Evolutionary conservation across 2,888 invertebrate species (phyloP).

Genomic region (Patella pellucida): DNA sequence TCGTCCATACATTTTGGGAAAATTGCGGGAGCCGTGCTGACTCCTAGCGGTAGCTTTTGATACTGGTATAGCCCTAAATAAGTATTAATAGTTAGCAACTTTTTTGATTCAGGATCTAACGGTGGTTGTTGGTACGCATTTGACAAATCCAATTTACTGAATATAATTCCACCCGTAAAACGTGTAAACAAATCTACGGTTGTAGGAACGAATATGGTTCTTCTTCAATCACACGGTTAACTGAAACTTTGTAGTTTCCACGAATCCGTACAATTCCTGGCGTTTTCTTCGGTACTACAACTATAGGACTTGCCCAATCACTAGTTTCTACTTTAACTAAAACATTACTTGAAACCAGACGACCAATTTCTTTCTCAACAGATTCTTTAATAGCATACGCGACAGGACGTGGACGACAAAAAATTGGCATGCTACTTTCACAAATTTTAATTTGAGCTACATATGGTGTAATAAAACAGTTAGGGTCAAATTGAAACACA

Average conservation of each 20-base stretch:
- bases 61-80: neutral
- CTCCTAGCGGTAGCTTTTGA: neutral
- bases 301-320: neutral
- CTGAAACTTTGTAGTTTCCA: constrained; percentile 8
- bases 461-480: neutral
- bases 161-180: neutral
- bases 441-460: neutral
- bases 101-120: neutral
- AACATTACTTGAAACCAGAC: neutral
- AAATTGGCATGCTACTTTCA: neutral
- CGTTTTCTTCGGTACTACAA: neutral
- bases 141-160: constrained; percentile 4
- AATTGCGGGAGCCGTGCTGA: neutral
- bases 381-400: neutral
- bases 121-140: neutral
- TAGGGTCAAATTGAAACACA: neutral
- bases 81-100: neutral
- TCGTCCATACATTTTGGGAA: neutral
- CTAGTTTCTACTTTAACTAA: neutral
- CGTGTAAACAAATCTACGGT: neutral
- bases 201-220: neutral
- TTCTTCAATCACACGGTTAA: neutral
- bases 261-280: neutral
- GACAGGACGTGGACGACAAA: constrained; percentile 6
- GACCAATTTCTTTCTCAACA: neutral